A percentile compares a stretch with the other conserved stretches of the same genome.
phyloP scores from a whole-genome alignment of 2,113 vertebrate genomes.

The Seriola quinqueradiata region DNA sequence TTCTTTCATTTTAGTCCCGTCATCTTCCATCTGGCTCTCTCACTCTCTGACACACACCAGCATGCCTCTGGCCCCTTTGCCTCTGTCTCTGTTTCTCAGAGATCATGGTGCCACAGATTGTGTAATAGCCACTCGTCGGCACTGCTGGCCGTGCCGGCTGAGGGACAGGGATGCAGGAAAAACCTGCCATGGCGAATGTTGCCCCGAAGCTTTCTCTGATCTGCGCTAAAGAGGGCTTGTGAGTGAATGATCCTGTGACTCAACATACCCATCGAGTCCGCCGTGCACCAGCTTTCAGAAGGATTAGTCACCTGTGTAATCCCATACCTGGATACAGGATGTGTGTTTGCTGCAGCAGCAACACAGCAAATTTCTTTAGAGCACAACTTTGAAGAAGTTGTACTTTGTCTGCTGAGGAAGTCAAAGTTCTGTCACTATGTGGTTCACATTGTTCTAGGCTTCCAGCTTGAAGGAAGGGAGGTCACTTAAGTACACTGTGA shows the following conservation, averaged over 20 bases:
- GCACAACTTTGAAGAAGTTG: conserved; percentile 51
- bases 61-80: conserved; percentile 15
- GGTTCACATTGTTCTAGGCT: conserved; percentile 59
- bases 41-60: conserved; percentile 38
- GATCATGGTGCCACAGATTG: conserved; percentile 46
- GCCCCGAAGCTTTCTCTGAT: conserved; percentile 51
- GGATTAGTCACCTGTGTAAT: conserved; percentile 40
- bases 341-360: background rate
- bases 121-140: conserved; percentile 63
- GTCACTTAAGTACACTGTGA: conserved; percentile 44
- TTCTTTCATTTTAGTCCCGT: conserved; percentile 57
- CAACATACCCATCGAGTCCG: conserved; percentile 2
- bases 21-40: conserved; percentile 38
- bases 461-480: conserved; percentile 26
- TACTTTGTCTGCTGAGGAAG: conserved; percentile 43
- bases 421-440: conserved; percentile 22
- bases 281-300: conserved; percentile 17
- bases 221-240: conserved; percentile 45
- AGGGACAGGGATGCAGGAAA: conserved; percentile 4
- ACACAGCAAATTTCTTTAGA: conserved; percentile 4
- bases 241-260: conserved; percentile 39
- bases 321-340: conserved; percentile 5
- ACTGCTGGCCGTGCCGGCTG: background rate
- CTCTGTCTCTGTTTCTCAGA: conserved; percentile 27
- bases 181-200: conserved; percentile 51